Base-by-base conservation (phyloP, 2,888 invertebrate genomes). In the Amphipoea lucens region DNA sequence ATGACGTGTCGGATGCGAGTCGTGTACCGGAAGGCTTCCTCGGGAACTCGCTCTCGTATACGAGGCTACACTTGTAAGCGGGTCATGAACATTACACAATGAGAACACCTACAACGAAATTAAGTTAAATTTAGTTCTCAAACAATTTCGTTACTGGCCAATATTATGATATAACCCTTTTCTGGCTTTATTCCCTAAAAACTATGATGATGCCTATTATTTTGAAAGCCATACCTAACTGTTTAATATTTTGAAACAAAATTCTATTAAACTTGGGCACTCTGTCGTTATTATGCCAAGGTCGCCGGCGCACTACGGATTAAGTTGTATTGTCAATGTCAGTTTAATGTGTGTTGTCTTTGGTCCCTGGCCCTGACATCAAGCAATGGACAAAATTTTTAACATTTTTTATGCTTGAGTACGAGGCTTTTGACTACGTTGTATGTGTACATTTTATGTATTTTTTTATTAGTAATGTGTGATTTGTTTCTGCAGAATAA, bases 1-100 rank as follows among this genome's bases (percentile, higher is more conserved):
- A 72, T 67, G 75, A 57, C 66, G 79, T 70, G 66, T 65, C 80
- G 84, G 89, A 88, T 78, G 88, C 82, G 69, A 77, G 78, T 29
- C 77, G 80, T 66, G 81, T 83, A 84, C 81, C 76, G 80, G 85
- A 79, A 86, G 78, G 79, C 76, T 54, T 65, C 81, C 85, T 66
- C 63, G 62, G 42, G 67, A 60, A 20, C 73, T 48, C 7, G 73
- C 63, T 85, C 79, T 82, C 84, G 76, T 74, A 63, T 74, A 67
- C 78, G 77, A 80, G 73, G 67, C 78, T 75, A 77, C 67, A 76
- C 63, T 76, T 81, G 89, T 82, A 77, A 78, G 70, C 62, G 45
- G 85, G 71, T 79, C 81, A 76, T 71, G 63, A 72, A 81, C 63
- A 66, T 70, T 48, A 68, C 69, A 76, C 79, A 79, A 71, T 45